Evolutionary conservation across 2,888 invertebrate species (phyloP).

Genomic region (Ophion obscuratus): DNA sequence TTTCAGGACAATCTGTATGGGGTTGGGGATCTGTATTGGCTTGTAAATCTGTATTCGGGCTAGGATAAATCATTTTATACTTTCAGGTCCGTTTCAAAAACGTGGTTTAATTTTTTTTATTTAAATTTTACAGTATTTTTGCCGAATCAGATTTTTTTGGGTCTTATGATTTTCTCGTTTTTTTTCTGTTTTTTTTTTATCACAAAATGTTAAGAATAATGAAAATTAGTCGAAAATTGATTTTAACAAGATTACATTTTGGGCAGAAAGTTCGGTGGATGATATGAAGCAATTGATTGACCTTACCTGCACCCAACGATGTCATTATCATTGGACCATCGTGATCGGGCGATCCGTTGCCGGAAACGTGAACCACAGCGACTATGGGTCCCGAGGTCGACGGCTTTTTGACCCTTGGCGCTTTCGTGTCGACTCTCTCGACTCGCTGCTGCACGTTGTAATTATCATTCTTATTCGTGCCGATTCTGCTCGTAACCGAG

Average conservation of each 20-base stretch:
- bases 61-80: too few relatives aligned
- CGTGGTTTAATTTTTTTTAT: too few relatives aligned
- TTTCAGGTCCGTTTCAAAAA: too few relatives aligned
- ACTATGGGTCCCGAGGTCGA: conserved; percentile 65
- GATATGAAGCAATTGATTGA: conserved; percentile 20
- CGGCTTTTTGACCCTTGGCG: conserved; percentile 64
- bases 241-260: background rate
- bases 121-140: too few relatives aligned
- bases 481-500: conserved; percentile 44
- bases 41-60: too few relatives aligned
- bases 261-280: background rate
- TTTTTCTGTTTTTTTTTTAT: too few relatives aligned
- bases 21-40: too few relatives aligned
- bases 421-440: conserved; percentile 58
- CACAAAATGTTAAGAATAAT: too few relatives aligned
- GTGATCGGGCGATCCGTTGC: conserved; percentile 64
- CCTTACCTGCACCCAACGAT: conserved; percentile 62
- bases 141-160: too few relatives aligned
- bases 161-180: too few relatives aligned
- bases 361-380: conserved; percentile 68
- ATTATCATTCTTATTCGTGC: conserved; percentile 59
- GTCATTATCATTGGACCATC: conserved; percentile 67
- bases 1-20: too few relatives aligned
- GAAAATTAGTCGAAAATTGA: too few relatives aligned
- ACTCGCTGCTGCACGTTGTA: conserved; percentile 59